Evolutionary conservation across 2,888 invertebrate species (phyloP), one percentile per base, ranked within the genome.

Genomic region (Trissoscelio sp.): DNA sequence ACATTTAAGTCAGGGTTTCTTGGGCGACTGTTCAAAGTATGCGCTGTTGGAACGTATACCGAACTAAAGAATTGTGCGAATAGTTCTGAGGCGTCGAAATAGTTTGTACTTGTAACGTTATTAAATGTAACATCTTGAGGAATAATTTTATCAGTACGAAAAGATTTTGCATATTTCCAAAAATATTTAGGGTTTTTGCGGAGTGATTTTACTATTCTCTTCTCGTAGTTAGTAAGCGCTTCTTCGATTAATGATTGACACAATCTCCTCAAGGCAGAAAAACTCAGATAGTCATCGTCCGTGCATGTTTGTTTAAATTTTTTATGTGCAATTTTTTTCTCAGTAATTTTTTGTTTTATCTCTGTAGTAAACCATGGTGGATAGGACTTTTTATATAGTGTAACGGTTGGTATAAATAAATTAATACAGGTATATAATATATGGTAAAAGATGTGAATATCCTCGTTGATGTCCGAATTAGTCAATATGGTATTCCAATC

Each of bases 91-190:
- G 53, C 39, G 24, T 42, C 51, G 7, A 16, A n/a, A 16, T 22
- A 22, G n/a, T 51, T 37, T 6, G 66, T 12, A 34, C 51, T 66
- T n/a, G 22, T 39, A 9, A 6, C 9, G 11, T 66, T 24, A 3
- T 51, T 5, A 12, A 16, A 24, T 2, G 9, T 20, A 0, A 66
- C 24, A 28, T 66, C 5, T 11, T 1, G 4, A 5, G 66, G 66
- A 1, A 66, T 51, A 0, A 4, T 5, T 1, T 51, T 39, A 22
- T 51, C 16, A 1, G 12, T 39, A 39, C 51, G n/a, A 39, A 51
- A 24, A 3, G 51, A 37, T 11, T 66, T 51, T 14, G 51, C 6
- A 24, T 66, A 66, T 12, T 66, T 66, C 66, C 66, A 66, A 24
- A 51, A 66, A 22, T 14, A 16, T 14, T 18, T 51, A 4, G 66